phyloP scores from a whole-genome alignment of 2,113 vertebrate species.

The Ailurus styani region DNA sequence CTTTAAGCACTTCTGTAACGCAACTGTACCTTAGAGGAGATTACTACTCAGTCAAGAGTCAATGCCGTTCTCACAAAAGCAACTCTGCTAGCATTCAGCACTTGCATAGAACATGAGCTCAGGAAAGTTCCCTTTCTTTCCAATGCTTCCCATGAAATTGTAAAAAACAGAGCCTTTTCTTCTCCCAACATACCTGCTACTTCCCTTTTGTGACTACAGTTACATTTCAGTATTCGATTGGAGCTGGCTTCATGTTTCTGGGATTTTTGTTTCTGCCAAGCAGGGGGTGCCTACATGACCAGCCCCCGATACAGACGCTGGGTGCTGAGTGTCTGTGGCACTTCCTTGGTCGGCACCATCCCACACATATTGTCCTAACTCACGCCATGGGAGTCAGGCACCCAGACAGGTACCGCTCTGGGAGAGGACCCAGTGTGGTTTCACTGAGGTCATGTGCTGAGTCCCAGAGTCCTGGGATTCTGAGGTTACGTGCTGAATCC shows the following conservation, averaged over 20 bases:
- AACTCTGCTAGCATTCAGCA: background rate
- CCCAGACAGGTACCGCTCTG: rapidly evolving
- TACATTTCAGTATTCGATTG: conserved; percentile 12
- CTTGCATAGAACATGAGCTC: background rate
- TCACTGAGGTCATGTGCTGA: background rate
- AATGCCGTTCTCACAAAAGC: background rate
- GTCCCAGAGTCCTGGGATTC: background rate
- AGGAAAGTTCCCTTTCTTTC: background rate
- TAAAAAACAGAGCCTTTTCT: background rate
- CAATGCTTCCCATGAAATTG: background rate
- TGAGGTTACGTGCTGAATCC: background rate
- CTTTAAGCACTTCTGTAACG: background rate
- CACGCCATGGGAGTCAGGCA: rapidly evolving
- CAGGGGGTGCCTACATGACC: background rate
- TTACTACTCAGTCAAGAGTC: conserved; percentile 25
- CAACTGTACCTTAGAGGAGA: background rate
- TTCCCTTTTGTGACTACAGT: conserved; percentile 31
- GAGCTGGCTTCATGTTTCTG: background rate
- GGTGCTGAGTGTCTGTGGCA: background rate
- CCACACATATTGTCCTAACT: background rate
- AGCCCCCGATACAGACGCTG: background rate
- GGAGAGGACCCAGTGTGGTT: background rate
- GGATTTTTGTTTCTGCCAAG: background rate
- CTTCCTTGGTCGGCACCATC: background rate
- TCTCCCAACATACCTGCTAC: conserved; percentile 14